phyloP scores from a whole-genome alignment of 2,888 invertebrate species.

The Ochropacha duplaris region DNA sequence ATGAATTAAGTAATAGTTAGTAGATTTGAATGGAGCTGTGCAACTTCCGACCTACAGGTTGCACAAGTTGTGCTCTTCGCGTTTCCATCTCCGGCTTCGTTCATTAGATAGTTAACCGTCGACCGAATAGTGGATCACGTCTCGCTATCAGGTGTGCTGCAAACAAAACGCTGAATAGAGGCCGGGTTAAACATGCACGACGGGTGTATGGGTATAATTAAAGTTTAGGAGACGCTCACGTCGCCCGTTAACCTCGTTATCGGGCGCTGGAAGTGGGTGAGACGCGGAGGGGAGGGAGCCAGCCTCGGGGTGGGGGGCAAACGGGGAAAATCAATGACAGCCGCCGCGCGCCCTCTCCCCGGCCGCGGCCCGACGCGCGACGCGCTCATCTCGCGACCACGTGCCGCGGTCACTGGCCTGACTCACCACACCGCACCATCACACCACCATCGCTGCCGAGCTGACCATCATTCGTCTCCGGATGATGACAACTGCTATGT shows the following conservation, averaged over 20 bases:
- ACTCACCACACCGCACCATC: too few relatives aligned
- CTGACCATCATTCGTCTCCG: slow-evolving; percentile 32
- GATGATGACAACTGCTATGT: slow-evolving; percentile 18
- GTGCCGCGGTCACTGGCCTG: slow-evolving; percentile 81
- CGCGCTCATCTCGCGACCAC: slow-evolving; percentile 81
- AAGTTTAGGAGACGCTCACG: slow-evolving; percentile 83
- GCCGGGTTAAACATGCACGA: slow-evolving; percentile 81
- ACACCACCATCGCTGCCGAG: slow-evolving; percentile 20
- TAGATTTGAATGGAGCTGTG: slow-evolving; percentile 50
- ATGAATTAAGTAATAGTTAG: slow-evolving; percentile 55
- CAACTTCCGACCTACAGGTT: slow-evolving; percentile 37
- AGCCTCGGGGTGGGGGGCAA: slow-evolving; percentile 64
- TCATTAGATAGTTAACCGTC: slow-evolving; percentile 66
- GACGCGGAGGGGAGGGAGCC: slow-evolving; percentile 75
- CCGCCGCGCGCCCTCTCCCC: slow-evolving; percentile 81
- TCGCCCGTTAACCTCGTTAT: slow-evolving; percentile 84
- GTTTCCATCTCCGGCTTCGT: slow-evolving; percentile 60
- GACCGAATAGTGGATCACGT: slow-evolving; percentile 65
- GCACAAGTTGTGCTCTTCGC: slow-evolving; percentile 43
- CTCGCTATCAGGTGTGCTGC: slow-evolving; percentile 76
- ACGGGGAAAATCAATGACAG: slow-evolving; percentile 83
- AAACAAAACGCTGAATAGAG: slow-evolving; percentile 79
- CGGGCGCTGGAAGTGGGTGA: slow-evolving; percentile 83
- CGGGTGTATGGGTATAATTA: slow-evolving; percentile 82
- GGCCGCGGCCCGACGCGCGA: too few relatives aligned